Base-by-base conservation (phyloP, 2,888 invertebrate species). In the Stenurella melanura region DNA sequence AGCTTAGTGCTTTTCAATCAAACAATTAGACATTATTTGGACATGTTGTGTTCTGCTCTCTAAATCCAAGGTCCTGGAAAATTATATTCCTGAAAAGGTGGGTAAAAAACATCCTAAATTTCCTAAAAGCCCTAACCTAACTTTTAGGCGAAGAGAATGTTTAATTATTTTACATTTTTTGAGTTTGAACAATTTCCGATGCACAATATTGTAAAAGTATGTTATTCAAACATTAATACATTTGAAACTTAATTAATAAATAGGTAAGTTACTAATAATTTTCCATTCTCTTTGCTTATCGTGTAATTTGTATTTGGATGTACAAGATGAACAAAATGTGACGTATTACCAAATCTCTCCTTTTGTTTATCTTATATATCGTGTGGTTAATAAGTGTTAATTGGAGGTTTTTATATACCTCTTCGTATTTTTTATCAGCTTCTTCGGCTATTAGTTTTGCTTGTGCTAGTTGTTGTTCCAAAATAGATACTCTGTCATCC, bases 361-460 rank as follows among this genome's bases (percentile, higher is more conserved):
- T 34, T 42, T 42, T 68, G 26, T 34, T 34, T 26, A 64, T 64
- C 38, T 64, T 56, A 74, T 50, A 42, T 38, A 42, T 63, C 56
- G 26, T 64, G 69, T 54, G 63, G 68, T 57, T 60, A 63, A 71
- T 63, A 58, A 57, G 56, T 63, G 70, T 58, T 68, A 63, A 30
- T 58, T 21, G 56, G 34, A 26, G 38, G 64, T 70, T 75, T 58
- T 84, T 82, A 85, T 84, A 86, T 87, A 99, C 99, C 95, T 99
- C 99, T 91, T 99, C 99, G 87, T 99, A 99, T 92, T 99, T 99
- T 91, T 97, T 96, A 92, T 99, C 99, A 87, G 99, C 98, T 91
- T 99, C 99, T 91, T 99, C 99, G 92, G 99, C 99, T 72, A 89
- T 81, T 89, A 98, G 94, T 92, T 98, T 97, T 85, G 99, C 99